A percentile compares a stretch with the other conserved stretches of the same genome.
phyloP scores from a whole-genome alignment of 1,140 invertebrate genomes.

The Linepithema humile region DNA sequence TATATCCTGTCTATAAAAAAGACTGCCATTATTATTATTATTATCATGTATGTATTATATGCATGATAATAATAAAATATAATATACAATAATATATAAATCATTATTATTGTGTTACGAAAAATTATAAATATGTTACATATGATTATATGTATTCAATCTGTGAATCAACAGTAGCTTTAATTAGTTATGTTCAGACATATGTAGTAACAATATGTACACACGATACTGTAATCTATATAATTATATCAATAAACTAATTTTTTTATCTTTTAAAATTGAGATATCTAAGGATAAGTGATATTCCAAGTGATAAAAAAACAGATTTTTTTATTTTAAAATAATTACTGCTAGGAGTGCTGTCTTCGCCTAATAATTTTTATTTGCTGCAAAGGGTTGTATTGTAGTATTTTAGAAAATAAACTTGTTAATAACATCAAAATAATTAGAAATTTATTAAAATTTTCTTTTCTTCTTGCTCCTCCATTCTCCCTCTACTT shows the following conservation, averaged over 20 bases:
- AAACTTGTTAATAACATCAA: constrained; percentile 9
- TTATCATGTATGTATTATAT: too few species aligned
- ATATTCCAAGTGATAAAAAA: background rate
- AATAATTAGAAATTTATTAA: background rate
- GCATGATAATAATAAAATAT: background rate
- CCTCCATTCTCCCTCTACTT: too few species aligned
- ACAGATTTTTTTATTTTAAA: constrained; percentile 28
- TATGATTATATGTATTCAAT: background rate
- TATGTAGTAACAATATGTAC: background rate
- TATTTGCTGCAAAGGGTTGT: constrained; percentile 20
- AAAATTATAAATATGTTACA: too few species aligned
- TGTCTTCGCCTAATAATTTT: constrained; percentile 26
- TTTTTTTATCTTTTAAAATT: constrained; percentile 32
- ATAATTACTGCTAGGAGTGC: background rate
- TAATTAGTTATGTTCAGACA: constrained; percentile 17
- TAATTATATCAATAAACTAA: constrained; percentile 36
- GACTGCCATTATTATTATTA: background rate
- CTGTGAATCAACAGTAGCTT: background rate
- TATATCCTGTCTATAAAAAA: constrained; percentile 23
- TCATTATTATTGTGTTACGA: background rate
- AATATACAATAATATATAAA: constrained; percentile 30
- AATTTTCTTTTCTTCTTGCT: too few species aligned
- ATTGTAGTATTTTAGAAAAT: constrained; percentile 35
- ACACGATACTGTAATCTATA: background rate
- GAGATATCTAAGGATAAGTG: background rate